Evolutionary conservation across 1,140 invertebrate species (phyloP).

Genomic region (Nasonia giraulti): DNA sequence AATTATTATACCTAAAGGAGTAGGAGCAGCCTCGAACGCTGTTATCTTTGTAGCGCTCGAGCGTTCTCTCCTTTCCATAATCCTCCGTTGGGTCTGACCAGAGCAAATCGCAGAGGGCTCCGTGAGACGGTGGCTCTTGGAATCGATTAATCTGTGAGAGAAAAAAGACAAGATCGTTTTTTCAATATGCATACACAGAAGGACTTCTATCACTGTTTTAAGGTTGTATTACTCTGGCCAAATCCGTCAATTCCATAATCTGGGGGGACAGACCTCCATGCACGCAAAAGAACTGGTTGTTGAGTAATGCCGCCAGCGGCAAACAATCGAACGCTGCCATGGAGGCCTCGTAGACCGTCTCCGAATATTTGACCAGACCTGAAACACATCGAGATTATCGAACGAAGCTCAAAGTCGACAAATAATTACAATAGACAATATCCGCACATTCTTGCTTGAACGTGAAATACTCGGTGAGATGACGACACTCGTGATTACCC

Average conservation of each 20-base stretch:
- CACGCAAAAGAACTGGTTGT: constrained; percentile 99
- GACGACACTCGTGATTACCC: constrained; percentile 99
- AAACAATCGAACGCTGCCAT: constrained; percentile 99
- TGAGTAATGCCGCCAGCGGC: constrained; percentile 99
- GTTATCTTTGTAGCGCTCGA: constrained; percentile 99
- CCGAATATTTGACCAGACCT: constrained; percentile 99
- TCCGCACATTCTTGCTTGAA: constrained; percentile 99
- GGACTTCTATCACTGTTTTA: not conserved
- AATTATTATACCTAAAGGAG: constrained; percentile 90
- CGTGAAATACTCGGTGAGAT: constrained; percentile 99
- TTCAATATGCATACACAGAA: too few relatives aligned
- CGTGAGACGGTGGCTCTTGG: constrained; percentile 99
- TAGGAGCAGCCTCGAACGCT: constrained; percentile 99
- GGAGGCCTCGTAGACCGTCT: constrained; percentile 99
- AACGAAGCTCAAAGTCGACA: too few relatives aligned
- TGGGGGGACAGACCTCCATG: constrained; percentile 99
- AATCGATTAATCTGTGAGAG: constrained; percentile 97
- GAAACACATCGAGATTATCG: constrained; percentile 54
- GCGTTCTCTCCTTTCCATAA: constrained; percentile 99
- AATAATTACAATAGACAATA: constrained; percentile 49
- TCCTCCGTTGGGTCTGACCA: constrained; percentile 99
- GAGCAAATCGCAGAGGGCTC: constrained; percentile 99
- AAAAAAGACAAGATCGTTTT: constrained; percentile 48
- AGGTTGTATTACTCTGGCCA: constrained; percentile 86
- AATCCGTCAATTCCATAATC: constrained; percentile 99